Evolutionary conservation across 2,888 invertebrate species (phyloP), one percentile per base, ranked within the genome.

Genomic region (Heliconius ismenius): DNA sequence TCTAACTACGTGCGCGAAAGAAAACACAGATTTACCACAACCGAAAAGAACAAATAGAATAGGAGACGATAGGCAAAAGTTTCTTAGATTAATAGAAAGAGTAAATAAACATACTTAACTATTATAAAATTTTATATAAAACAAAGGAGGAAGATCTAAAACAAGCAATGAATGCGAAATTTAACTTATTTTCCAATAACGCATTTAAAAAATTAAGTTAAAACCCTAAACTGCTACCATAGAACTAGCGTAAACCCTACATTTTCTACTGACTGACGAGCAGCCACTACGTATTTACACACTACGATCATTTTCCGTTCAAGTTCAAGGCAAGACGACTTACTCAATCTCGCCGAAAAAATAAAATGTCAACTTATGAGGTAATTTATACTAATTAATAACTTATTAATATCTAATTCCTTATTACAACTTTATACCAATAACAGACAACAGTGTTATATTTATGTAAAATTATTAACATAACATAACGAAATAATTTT

Each of bases 261-360:
- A 43, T 67, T 67, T 39, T 18, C 67, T 65, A 65, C 24, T 43
- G 67, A 43, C 67, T 24, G 67, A 67, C 67, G 24, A 15, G 67
- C 67, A 43, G 67, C 39, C 67, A n/a, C 67, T 67, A 67, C 39
- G 15, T 67, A 67, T 67, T 39, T 67, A 67, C 67, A 67, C 67
- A 67, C 67, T 67, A 67, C 67, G 15, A 39, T 67, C 24, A 13
- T 67, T 67, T 67, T 67, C 67, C 39, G 39, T 67, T 39, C 67
- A 39, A 67, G 39, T 67, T 67, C 67, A 24, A 43, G 39, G 67
- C 39, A 15, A 39, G 67, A 39, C 13, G 39, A 43, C 39, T 43
- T 15, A 24, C 39, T 39, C 39, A 13, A 24, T 67, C 67, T 67
- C 18, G 67, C 39, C 10, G 36, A 39, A 67, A 39, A n/a, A 39